Percentiles rank a stretch among this genome's conserved stretches.
These are phyloP conservation scores for Megalonaias nervosa DNA, from an alignment of 1,140 invertebrate genomes.

Conservation along the genomic window DNA sequence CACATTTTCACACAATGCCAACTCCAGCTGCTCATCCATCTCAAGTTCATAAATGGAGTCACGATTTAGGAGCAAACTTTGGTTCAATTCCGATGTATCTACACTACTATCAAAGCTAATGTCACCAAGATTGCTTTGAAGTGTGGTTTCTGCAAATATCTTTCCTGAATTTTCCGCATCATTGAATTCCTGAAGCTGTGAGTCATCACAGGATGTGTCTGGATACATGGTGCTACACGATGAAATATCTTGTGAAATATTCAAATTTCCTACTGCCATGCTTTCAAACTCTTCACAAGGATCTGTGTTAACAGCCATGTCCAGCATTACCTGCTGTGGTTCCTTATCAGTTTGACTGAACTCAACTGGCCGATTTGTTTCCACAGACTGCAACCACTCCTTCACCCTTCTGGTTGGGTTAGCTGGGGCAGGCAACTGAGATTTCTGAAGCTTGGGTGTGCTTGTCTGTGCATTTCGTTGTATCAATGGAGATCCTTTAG, in stretches of 20 bases:
- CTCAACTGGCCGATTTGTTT: slow-evolving; percentile 8
- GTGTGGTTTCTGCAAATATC: slow-evolving; percentile 1
- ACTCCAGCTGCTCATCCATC: slow-evolving; percentile 65
- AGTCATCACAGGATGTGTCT: slow-evolving; percentile 27
- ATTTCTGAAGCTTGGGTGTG: slow-evolving; percentile 39
- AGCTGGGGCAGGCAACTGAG: slow-evolving; percentile 44
- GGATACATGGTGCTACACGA: slow-evolving; percentile 34
- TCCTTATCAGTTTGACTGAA: no score
- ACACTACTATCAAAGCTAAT: slow-evolving; percentile 62
- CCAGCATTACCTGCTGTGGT: slow-evolving; percentile 26
- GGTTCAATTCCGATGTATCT: slow-evolving; percentile 40
- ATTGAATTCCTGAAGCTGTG: slow-evolving; percentile 14
- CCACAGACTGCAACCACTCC: slow-evolving; percentile 66
- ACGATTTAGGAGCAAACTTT: slow-evolving; percentile 37
- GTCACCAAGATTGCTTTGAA: slow-evolving; percentile 47
- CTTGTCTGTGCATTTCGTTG: slow-evolving; percentile 39
- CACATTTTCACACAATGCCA: slow-evolving; percentile 35
- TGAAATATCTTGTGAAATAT: slow-evolving; percentile 36
- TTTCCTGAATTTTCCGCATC: slow-evolving; percentile 20
- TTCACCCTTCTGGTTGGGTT: slow-evolving; percentile 60
- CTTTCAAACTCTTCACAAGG: slow-evolving; percentile 49
- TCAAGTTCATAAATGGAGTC: slow-evolving; percentile 69
- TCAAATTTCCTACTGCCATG: slow-evolving; percentile 35
- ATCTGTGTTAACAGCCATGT: slow-evolving; percentile 47
- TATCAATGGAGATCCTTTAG: slow-evolving; percentile 46